Base-by-base conservation (phyloP, 2,113 vertebrate genomes). In the Lasiurus cinereus region DNA sequence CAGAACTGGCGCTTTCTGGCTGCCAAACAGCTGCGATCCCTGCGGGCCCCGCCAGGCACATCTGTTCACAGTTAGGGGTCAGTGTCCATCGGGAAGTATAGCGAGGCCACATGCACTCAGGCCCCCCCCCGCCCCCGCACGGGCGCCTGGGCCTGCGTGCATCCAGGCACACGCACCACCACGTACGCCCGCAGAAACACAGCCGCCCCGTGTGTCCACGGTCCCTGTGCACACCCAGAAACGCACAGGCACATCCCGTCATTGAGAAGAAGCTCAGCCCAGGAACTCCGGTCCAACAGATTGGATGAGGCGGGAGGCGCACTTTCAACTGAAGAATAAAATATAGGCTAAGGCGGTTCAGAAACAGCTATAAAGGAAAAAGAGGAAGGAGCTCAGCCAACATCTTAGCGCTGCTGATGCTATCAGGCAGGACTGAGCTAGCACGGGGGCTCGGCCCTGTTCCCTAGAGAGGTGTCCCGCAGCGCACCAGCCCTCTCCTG, bases 31-130 rank as follows among this genome's bases (percentile, higher is more conserved):
- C 98, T 97, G 97, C 72, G 93, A 95, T 88, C 96, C 95, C 96
- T 10, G 64, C 88, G 93, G 96, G 77, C 96, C 96, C 95, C 10
- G 91, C 62, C 36, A 96, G 94, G 88, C 98, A 97, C 98, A 98
- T 98, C 98, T 98, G 98, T 95, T 98, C 98, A 96, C 96, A 98
- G 98, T 97, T 97, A 98, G 87, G 96, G 98, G 96, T 97, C 96
- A 94, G 98, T 96, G 96, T 94, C 97, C 97, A 92, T 96, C 3
- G 39, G 97, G 98, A 98, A 97, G 94, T 18, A 6, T 3, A 77
- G 94, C 0, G 15, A 73, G 77, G 72, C 86, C 14, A n/a, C 74
- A 39, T 24, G 56, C 4, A 7, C 33, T n/a, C 31, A 36, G 67
- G 48, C n/a, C n/a, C 39, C 39, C 39, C 39, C 39, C 39, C 39